Evolutionary conservation across 1,140 invertebrate genomes (phyloP).

Genomic region (Zelostemma sp.): DNA sequence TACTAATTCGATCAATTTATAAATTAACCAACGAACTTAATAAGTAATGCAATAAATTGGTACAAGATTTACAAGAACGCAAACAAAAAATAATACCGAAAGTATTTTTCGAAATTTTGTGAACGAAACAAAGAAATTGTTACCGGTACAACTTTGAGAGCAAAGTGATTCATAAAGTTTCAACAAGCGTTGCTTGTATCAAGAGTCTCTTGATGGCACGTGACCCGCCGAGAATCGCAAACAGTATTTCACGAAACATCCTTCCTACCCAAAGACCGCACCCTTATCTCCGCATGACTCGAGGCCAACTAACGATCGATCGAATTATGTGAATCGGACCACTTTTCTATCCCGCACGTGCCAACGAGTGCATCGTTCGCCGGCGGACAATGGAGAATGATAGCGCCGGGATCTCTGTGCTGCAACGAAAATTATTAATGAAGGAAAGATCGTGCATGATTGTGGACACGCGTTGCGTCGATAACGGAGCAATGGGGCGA

Average conservation of each 20-base stretch:
- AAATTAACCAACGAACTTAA: no score
- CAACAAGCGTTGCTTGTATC: slow-evolving; percentile 1
- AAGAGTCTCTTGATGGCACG: slow-evolving; percentile 3
- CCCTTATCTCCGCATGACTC: slow-evolving; percentile 7
- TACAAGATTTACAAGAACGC: no score
- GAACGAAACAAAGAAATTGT: no score
- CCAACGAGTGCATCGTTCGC: slow-evolving; percentile 6
- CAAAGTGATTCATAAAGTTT: slow-evolving; percentile 2
- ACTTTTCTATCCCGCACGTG: slow-evolving; percentile 6
- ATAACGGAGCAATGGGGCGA: neutral
- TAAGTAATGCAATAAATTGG: no score
- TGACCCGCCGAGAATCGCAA: slow-evolving; percentile 1
- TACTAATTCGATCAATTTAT: no score
- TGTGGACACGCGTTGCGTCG: neutral
- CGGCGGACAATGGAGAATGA: slow-evolving; percentile 1
- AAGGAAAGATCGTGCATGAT: slow-evolving; percentile 10
- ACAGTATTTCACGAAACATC: slow-evolving; percentile 5
- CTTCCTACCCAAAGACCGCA: slow-evolving; percentile 3
- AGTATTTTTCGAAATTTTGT: no score
- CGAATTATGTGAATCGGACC: slow-evolving; percentile 7
- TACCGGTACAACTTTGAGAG: no score
- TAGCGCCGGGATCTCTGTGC: neutral
- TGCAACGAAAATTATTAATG: slow-evolving; percentile 8
- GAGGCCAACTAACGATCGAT: slow-evolving; percentile 5
- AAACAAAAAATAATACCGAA: no score